phyloP scores from a whole-genome alignment of 2,113 vertebrate genomes.

The Heterocephalus glaber region DNA sequence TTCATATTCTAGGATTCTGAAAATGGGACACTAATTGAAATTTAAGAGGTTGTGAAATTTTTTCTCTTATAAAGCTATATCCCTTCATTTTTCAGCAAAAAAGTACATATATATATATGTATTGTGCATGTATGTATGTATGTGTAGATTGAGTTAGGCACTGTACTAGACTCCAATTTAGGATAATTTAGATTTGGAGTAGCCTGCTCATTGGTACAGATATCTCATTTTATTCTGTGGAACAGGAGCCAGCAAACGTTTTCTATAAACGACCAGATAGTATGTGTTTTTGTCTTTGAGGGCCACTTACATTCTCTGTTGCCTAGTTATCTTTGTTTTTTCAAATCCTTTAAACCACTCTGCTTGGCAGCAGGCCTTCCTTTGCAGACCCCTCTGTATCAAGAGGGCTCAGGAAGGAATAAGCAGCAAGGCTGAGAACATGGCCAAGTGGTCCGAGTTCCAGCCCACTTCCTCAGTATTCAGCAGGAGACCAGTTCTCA shows the following conservation, averaged over 20 bases:
- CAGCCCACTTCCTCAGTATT: background rate
- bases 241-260: background rate
- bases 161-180: background rate
- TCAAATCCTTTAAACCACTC: background rate
- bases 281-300: background rate
- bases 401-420: background rate
- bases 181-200: background rate
- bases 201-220: background rate
- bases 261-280: background rate
- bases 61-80: constrained; percentile 9
- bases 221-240: background rate
- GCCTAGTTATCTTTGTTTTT: background rate
- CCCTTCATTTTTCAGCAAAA: constrained; percentile 29
- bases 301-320: background rate
- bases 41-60: background rate
- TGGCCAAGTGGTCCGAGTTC: background rate
- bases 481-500: background rate
- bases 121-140: too few species aligned
- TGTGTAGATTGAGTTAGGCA: background rate
- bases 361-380: background rate
- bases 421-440: background rate
- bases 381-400: background rate
- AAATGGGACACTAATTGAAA: background rate
- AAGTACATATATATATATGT: background rate
- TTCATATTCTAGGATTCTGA: background rate